These are phyloP conservation scores for Dicerorhinus sumatrensis DNA, from an alignment of 2,113 vertebrate species.

Conservation along the genomic window DNA sequence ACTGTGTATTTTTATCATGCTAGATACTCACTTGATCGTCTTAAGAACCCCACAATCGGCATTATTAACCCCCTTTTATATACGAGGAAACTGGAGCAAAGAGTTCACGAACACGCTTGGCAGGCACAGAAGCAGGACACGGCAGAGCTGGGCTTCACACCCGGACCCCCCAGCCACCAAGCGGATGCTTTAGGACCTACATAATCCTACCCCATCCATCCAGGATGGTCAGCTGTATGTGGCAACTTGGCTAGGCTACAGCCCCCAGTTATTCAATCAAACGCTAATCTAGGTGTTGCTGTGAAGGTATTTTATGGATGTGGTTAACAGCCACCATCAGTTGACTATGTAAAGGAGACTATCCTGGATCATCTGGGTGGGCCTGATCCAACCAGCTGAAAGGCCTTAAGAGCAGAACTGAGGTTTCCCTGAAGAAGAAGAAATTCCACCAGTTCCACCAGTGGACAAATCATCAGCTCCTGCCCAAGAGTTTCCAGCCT, in stretches of 20 bases:
- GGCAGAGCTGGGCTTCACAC: not conserved
- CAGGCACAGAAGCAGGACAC: not conserved
- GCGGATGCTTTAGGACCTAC: no score
- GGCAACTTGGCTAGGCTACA: not conserved
- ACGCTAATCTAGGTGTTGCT: not conserved
- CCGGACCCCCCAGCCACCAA: not conserved
- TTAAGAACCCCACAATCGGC: not conserved
- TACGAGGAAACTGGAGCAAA: not conserved
- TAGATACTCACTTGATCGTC: not conserved
- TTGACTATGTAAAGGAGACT: not conserved
- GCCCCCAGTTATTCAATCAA: not conserved
- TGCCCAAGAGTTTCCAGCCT: not conserved
- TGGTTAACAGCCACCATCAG: not conserved
- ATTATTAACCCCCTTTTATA: not conserved
- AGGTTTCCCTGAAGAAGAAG: not conserved
- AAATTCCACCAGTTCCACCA: not conserved
- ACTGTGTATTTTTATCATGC: not conserved
- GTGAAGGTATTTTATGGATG: not conserved
- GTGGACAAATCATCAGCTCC: not conserved
- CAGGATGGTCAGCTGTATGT: not conserved
- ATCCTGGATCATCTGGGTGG: not conserved
- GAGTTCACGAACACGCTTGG: not conserved
- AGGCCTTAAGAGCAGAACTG: not conserved
- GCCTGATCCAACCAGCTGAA: not conserved
- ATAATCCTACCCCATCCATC: not conserved